Evolutionary conservation across 2,113 vertebrate species (phyloP), one percentile per base, ranked within the genome.

Genomic region (Corythaeola cristata): DNA sequence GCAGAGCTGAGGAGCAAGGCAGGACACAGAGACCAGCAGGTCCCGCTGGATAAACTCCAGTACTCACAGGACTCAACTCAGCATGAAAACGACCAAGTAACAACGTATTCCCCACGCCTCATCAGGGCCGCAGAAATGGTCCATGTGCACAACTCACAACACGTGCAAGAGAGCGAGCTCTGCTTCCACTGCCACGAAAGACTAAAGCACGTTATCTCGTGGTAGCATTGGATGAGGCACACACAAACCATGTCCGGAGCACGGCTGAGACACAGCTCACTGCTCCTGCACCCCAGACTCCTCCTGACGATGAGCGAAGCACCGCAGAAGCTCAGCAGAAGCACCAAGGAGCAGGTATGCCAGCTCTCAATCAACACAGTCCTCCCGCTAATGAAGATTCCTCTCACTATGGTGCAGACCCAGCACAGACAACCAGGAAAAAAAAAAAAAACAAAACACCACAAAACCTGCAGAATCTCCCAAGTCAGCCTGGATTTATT

Each of bases 401-500:
- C n/a, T 66, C 45, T 75, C 44, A 35, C 69, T 50, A 7, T 14
- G 11, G 47, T 49, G 67, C 12, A 68, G 44, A 73, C 14, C 23
- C 50, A 73, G 58, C 62, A 85, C 3, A 64, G 49, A 47, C 21
- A 66, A 93, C 2, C 5, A 68, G 39, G 20, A 82, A 62, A 39
- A 22, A 59, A 17, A 13, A 11, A 44, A 39, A 37, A 4, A 49
- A 49, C 20, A 47, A 19, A 19, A 49, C 20, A 47, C 2, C 9
- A 33, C 9, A 76, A 50, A 58, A 41, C 6, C 3, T 1, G 2
- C 39, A 76, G 60, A 87, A 72, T 62, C 37, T 66, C 74, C 58
- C 84, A 85, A 59, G 74, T 53, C 90, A 93, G 66, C 22, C 76
- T 85, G 80, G 88, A 73, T 91, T 95, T 84, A 62, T 62, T 86